These are phyloP conservation scores for Hystrix cristata DNA, from an alignment of 2,113 vertebrate genomes.

Conservation along the genomic window DNA sequence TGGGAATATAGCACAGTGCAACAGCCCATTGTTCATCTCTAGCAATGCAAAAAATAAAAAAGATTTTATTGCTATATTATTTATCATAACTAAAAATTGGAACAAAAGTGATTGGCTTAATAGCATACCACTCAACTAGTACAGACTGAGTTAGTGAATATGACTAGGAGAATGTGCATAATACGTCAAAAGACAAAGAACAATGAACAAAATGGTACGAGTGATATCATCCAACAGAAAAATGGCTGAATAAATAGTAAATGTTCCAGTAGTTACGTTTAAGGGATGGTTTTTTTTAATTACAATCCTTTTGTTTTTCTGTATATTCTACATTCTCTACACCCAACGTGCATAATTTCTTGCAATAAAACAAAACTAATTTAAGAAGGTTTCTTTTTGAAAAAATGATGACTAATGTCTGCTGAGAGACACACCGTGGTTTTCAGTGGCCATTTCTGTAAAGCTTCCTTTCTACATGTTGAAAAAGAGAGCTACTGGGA, in stretches of 20 bases:
- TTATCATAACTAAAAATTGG: slow-evolving; percentile 23
- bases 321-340: slow-evolving; percentile 51
- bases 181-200: background rate
- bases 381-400: background rate
- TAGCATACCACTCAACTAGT: background rate
- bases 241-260: background rate
- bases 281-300: background rate
- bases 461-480: background rate
- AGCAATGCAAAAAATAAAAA: background rate
- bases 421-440: background rate
- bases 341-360: background rate
- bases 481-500: background rate
- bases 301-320: background rate
- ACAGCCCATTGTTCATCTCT: background rate
- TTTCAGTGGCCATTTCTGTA: background rate
- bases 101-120: slow-evolving; percentile 7
- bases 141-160: slow-evolving; percentile 35
- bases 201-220: background rate
- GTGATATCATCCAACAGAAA: background rate
- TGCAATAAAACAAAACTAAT: slow-evolving; percentile 20
- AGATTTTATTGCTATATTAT: background rate
- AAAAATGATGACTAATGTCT: background rate
- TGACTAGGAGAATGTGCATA: background rate
- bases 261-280: slow-evolving; percentile 12
- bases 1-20: background rate